These are phyloP conservation scores for Tryphoninae sp. DNA, from an alignment of 2,888 invertebrate genomes.

Conservation along the genomic window DNA sequence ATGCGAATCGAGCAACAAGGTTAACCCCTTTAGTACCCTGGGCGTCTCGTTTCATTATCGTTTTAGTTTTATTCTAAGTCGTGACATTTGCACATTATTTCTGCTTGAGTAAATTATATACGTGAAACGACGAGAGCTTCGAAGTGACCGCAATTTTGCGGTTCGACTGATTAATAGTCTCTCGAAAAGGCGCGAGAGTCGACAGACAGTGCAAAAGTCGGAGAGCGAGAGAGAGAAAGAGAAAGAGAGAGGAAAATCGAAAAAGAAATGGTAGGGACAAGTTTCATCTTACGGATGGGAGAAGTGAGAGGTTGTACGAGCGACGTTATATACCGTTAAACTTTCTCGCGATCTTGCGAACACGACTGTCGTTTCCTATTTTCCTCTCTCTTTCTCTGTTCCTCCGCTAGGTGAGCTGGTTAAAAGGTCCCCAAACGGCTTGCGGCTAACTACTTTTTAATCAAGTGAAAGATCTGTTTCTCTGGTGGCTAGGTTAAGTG, in stretches of 20 bases:
- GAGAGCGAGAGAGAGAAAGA: not conserved
- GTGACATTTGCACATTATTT: not conserved
- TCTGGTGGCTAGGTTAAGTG: too few relatives aligned
- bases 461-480: not conserved
- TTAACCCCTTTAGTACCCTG: slow-evolving; percentile 23
- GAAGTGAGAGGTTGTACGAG: slow-evolving; percentile 59
- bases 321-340: slow-evolving; percentile 61
- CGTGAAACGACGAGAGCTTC: not conserved
- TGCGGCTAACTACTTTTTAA: not conserved
- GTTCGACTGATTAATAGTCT: not conserved
- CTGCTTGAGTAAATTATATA: not conserved
- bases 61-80: slow-evolving; percentile 13
- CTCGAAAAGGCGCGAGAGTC: slow-evolving; percentile 9
- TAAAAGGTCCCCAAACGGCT: not conserved
- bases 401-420: not conserved
- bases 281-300: slow-evolving; percentile 56
- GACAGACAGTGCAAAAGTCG: not conserved
- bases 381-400: slow-evolving; percentile 52
- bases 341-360: slow-evolving; percentile 70
- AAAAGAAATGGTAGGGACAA: slow-evolving; percentile 28
- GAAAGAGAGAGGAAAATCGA: slow-evolving; percentile 9
- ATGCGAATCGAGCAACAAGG: slow-evolving; percentile 60
- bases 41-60: slow-evolving; percentile 33
- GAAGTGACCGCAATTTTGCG: not conserved
- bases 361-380: slow-evolving; percentile 66